These are phyloP conservation scores for Thyatira batis DNA, from an alignment of 2,888 invertebrate genomes.

Conservation along the genomic window DNA sequence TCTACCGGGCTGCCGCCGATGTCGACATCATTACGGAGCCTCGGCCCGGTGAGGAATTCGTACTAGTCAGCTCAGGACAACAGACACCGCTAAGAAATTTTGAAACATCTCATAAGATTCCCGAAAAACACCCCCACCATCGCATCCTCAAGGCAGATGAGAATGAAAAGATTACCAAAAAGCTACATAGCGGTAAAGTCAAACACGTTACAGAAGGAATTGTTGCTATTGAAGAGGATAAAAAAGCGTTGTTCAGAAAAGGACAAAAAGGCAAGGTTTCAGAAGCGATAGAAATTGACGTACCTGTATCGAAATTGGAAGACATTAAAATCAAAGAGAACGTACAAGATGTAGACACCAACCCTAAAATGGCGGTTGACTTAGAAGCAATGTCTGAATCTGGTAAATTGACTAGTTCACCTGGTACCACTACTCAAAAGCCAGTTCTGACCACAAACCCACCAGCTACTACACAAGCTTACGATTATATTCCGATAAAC, in stretches of 20 bases:
- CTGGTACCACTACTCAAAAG: conserved; percentile 78
- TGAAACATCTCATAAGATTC: conserved; percentile 88
- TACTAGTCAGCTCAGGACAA: conserved; percentile 82
- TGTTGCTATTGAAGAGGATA: conserved; percentile 75
- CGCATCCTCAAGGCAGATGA: conserved; percentile 64
- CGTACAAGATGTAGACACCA: conserved; percentile 70
- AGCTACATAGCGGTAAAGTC: conserved; percentile 60
- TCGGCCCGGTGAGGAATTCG: conserved; percentile 85
- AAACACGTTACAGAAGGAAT: conserved; percentile 72
- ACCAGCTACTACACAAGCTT: conserved; percentile 57
- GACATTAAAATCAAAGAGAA: conserved; percentile 78
- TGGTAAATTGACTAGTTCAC: conserved; percentile 63
- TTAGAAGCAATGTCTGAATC: conserved; percentile 77
- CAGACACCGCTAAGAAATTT: conserved; percentile 79
- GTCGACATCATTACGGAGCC: conserved; percentile 85
- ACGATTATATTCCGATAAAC: conserved; percentile 75
- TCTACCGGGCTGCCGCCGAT: conserved; percentile 72
- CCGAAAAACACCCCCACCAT: conserved; percentile 73
- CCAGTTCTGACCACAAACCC: conserved; percentile 81
- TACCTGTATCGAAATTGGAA: conserved; percentile 75
- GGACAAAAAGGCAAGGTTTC: conserved; percentile 63
- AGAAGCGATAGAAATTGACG: conserved; percentile 73
- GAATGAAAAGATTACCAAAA: conserved; percentile 73
- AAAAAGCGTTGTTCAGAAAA: conserved; percentile 61
- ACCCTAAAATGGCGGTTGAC: conserved; percentile 70